These are phyloP conservation scores for Formica exsecta DNA, from an alignment of 1,140 invertebrate genomes.

Conservation along the genomic window DNA sequence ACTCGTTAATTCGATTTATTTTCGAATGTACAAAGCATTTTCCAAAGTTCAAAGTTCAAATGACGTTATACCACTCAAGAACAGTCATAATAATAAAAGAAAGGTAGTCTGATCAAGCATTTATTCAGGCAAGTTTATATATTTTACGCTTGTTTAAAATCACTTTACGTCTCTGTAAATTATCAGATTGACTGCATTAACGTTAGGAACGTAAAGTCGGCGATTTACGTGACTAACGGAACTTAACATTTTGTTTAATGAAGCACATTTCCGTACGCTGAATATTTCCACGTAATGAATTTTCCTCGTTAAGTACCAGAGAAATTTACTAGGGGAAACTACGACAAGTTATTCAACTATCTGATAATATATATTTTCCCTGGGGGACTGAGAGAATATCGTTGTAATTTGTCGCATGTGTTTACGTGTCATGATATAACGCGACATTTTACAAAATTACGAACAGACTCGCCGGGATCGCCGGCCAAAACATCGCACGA, in stretches of 20 bases:
- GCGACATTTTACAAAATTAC: slow-evolving; percentile 1
- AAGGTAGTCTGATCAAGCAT: background rate
- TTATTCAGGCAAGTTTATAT: background rate
- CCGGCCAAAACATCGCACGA: slow-evolving; percentile 15
- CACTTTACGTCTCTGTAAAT: background rate
- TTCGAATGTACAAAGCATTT: background rate
- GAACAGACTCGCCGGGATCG: background rate
- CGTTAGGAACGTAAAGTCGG: background rate
- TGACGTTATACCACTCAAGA: background rate
- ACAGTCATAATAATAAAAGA: background rate
- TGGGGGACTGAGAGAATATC: background rate
- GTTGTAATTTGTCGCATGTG: slow-evolving; percentile 11
- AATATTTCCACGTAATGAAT: slow-evolving; percentile 29
- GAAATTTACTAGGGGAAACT: background rate
- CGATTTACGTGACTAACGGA: slow-evolving; percentile 1
- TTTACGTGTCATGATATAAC: background rate
- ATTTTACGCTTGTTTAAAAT: slow-evolving; percentile 13
- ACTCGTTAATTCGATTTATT: slow-evolving; percentile 24
- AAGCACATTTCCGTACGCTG: background rate
- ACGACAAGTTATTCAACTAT: slow-evolving; percentile 23
- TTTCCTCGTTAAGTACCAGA: background rate
- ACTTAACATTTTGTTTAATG: slow-evolving; percentile 8
- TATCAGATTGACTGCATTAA: slow-evolving; percentile 4
- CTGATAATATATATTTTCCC: slow-evolving; percentile 24
- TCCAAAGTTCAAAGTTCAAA: slow-evolving; percentile 47